These are phyloP conservation scores for Aepyceros melampus DNA, from an alignment of 2,113 vertebrate species.

Conservation along the genomic window DNA sequence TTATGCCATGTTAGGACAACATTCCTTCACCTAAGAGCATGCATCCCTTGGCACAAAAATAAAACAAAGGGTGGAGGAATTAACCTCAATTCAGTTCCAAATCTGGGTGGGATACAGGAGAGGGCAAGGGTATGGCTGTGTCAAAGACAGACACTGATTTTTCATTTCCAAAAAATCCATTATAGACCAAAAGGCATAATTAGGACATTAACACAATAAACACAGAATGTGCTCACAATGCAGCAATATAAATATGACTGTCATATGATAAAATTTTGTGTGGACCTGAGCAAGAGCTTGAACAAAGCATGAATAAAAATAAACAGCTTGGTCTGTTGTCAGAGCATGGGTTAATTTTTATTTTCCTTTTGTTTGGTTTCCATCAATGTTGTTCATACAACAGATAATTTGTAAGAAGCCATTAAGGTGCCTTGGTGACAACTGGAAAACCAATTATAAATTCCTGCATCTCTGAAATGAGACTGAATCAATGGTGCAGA, in stretches of 20 bases:
- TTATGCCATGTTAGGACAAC: neutral
- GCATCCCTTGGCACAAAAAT: neutral
- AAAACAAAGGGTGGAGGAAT: neutral
- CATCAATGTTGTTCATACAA: neutral
- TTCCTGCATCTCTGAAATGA: slow-evolving; percentile 42
- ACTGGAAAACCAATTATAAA: slow-evolving; percentile 63
- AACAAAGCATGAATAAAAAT: neutral
- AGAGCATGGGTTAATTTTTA: neutral
- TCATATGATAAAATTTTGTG: neutral
- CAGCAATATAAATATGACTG: neutral
- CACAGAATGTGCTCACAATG: neutral
- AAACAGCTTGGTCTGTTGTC: neutral
- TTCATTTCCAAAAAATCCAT: slow-evolving; percentile 7
- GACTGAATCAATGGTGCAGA: neutral
- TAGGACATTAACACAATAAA: neutral
- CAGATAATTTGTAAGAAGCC: slow-evolving; percentile 51
- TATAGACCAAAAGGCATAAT: neutral
- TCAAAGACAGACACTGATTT: neutral
- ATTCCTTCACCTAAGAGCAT: neutral
- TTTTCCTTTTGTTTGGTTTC: neutral
- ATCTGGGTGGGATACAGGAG: neutral
- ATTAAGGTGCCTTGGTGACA: slow-evolving; percentile 51
- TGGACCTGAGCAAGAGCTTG: neutral
- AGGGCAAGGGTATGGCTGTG: neutral
- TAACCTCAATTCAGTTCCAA: neutral